Conservation (phyloP, 2,797 vertebrate genomes). For the Sebastes miniatus region DNA sequence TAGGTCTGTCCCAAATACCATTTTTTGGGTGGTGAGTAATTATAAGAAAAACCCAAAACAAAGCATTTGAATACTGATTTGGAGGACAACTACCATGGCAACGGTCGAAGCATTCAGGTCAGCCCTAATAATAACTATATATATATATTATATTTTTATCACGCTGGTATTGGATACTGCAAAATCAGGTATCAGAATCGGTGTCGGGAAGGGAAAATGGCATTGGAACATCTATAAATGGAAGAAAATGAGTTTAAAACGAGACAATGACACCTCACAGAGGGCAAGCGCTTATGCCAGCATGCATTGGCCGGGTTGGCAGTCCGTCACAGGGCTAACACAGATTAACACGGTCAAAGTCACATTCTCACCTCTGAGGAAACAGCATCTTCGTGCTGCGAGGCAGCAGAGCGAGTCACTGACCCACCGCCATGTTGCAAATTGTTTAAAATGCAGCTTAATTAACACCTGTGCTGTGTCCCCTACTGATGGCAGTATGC, state of each 20-base stretch:
- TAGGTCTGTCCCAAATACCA: no score
- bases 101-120: no score
- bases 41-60: fast-evolving
- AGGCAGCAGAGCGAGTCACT: conserved; percentile 34
- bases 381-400: conserved; percentile 44
- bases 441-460: conserved; percentile 37
- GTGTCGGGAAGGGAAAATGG: no score
- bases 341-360: conserved; percentile 58
- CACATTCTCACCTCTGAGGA: conserved; percentile 58
- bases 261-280: conserved; percentile 19
- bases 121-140: no score
- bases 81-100: no score
- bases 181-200: no score
- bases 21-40: no score
- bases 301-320: conserved; percentile 34
- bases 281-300: conserved; percentile 46
- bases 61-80: no score
- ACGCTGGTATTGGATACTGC: no score
- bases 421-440: conserved; percentile 31
- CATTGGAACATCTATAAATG: neutral
- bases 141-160: no score
- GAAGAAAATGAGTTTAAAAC: neutral
- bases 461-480: conserved; percentile 48
- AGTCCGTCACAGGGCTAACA: conserved; percentile 37
- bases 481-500: neutral